Evolutionary conservation across 1,140 invertebrate species (phyloP), one percentile per base, ranked within the genome.

Genomic region (Hycleus cichorii): DNA sequence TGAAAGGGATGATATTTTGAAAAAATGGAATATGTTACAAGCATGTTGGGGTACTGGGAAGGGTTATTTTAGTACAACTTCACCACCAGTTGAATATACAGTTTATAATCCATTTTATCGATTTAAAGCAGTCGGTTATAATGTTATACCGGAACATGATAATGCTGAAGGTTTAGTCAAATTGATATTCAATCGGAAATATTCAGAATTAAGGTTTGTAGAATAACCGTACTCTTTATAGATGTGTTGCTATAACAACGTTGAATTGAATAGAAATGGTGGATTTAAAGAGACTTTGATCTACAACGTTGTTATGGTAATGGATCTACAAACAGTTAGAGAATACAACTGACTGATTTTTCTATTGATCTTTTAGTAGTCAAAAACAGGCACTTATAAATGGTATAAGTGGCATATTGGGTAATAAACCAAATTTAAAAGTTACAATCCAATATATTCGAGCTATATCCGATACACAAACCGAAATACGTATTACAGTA

Each of bases 71-170:
- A 84, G 83, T 12, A 76, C 82, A 39, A 86, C 82, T 66, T 78
- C 80, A 11, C 85, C 85, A 2, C 83, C 88, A 1, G 82, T 96
- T 10, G 87, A 91, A 54, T 86, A 96, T 45, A 91, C 86, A 51
- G 86, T 89, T 51, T 87, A 94, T 62, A 97, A 96, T 76, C 89
- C 91, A 3, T 82, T 95, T 26, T 97, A 92, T 72, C 79, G 89
- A 45, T 95, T 97, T 68, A 97, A 95, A 80, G 89, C 93, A 3
- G 88, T 97, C 26, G 90, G 90, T 0, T 96, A 96, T 69, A 91
- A 87, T 69, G 82, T 84, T 11, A 83, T 95, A 64, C 90, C 91
- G 0, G 83, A 82, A 2, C 82, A 85, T 39, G 88, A 90, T 54
- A 89, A 93, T 71, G 91, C 92, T 70, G 87, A 95, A 66, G 93